phyloP scores from a whole-genome alignment of 2,797 vertebrate genomes.

The Cirrhinus molitorella region DNA sequence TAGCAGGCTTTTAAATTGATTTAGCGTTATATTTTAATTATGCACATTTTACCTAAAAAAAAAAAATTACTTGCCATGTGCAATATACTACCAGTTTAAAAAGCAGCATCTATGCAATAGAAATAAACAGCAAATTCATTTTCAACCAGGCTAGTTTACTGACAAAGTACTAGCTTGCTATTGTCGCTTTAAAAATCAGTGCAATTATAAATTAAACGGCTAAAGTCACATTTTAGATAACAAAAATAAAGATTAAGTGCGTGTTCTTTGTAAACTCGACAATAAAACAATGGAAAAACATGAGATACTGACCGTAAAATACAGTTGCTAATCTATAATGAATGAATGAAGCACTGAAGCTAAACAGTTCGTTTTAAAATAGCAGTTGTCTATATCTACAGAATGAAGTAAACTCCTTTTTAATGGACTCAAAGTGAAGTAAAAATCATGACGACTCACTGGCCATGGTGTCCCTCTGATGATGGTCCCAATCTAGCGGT shows the following conservation, averaged over 20 bases:
- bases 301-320: not conserved
- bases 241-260: not conserved
- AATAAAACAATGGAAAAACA: not conserved
- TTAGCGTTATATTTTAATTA: not conserved
- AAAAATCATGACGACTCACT: constrained; percentile 71
- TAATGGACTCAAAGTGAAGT: not conserved
- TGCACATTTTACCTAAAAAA: too few species aligned
- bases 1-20: not conserved
- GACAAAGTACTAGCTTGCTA: not conserved
- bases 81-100: not conserved
- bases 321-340: not conserved
- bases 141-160: not conserved
- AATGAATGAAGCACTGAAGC: not conserved
- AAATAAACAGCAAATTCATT: not conserved
- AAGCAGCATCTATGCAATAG: not conserved
- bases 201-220: not conserved
- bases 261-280: not conserved
- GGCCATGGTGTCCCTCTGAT: constrained; percentile 75
- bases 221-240: not conserved
- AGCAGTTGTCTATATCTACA: constrained; percentile 44
- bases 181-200: not conserved
- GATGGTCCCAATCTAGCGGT: constrained; percentile 63
- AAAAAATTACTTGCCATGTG: not conserved
- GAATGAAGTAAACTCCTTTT: rapidly evolving
- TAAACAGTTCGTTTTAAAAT: not conserved